phyloP scores from a whole-genome alignment of 1,140 invertebrate species.

The Bombus affinis region DNA sequence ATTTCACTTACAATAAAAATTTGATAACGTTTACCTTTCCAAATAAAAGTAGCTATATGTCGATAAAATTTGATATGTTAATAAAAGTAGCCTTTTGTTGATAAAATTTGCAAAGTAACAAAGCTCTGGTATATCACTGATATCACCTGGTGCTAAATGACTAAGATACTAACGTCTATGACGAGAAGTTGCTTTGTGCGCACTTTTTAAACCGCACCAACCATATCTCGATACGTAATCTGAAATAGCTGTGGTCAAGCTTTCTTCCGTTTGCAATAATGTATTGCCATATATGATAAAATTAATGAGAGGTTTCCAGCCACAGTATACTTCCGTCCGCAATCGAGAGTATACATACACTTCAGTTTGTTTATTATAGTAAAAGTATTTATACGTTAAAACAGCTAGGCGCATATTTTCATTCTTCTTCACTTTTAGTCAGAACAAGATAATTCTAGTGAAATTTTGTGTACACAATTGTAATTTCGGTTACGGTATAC shows the following conservation, averaged over 20 bases:
- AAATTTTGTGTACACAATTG: no score
- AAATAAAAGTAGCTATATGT: no score
- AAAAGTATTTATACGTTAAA: not conserved
- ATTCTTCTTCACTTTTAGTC: not conserved
- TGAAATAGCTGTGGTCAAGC: conserved; percentile 39
- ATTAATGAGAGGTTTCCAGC: conserved; percentile 13
- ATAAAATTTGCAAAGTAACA: no score
- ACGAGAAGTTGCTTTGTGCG: not conserved
- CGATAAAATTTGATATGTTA: no score
- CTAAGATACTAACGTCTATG: not conserved
- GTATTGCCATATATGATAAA: conserved; percentile 26
- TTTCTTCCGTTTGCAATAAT: conserved; percentile 31
- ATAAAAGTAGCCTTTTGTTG: no score
- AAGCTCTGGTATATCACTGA: no score
- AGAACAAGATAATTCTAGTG: not conserved
- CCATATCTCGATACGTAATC: not conserved
- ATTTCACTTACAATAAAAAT: no score
- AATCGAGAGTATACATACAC: not conserved
- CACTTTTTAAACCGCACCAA: not conserved
- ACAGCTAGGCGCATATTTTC: no score
- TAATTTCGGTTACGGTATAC: not conserved
- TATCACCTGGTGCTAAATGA: not conserved
- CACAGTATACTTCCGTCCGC: not conserved
- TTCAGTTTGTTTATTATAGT: not conserved
- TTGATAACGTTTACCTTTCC: no score